Evolutionary conservation across 23 tunicate genomes (phyloP), one percentile per base, ranked within the genome.

Genomic region (Pegea sp.): DNA sequence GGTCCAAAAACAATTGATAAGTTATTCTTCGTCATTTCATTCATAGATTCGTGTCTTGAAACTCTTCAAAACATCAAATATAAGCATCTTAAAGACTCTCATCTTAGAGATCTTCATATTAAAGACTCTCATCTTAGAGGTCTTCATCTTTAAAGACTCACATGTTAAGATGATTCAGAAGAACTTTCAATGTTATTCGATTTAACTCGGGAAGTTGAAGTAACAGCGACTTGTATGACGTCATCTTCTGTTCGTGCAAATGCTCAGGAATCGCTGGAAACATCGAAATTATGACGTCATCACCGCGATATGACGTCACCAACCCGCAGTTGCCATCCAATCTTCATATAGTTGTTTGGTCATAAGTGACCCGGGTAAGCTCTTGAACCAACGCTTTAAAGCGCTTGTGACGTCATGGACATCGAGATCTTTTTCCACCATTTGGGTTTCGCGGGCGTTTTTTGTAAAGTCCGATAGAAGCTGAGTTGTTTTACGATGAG

Each of bases 1-100:
- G 95, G 95, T 6, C 95, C 95, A 34, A 74, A 84, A 31, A 84
- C 95, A 30, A 84, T 84, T 23, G 95, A 77, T 7, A 84, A 69
- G 59, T 84, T 84, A 60, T 74, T 77, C 27, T 48, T 48, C 1
- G 84, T 48, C 95, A 84, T 84, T 34, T 84, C 95, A 64, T 84
- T 84, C 4, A 69, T 84, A 26, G 63, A 62, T 44, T 62, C 76
- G 44, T 72, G 80, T 34, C 64, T 67, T 27, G 95, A 73, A 57
- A 84, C 95, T 24, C 95, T 84, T 53, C 4, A 51, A 3, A n/a
- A n/a, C n/a, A n/a, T n/a, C n/a, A n/a, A n/a, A n/a, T n/a, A n/a
- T n/a, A n/a, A n/a, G n/a, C n/a, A n/a, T n/a, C n/a, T n/a, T n/a
- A n/a, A n/a, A n/a, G n/a, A n/a, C n/a, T n/a, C n/a, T n/a, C n/a